These are phyloP conservation scores for Salvator merianae DNA, from an alignment of 2,113 vertebrate genomes.

Conservation along the genomic window DNA sequence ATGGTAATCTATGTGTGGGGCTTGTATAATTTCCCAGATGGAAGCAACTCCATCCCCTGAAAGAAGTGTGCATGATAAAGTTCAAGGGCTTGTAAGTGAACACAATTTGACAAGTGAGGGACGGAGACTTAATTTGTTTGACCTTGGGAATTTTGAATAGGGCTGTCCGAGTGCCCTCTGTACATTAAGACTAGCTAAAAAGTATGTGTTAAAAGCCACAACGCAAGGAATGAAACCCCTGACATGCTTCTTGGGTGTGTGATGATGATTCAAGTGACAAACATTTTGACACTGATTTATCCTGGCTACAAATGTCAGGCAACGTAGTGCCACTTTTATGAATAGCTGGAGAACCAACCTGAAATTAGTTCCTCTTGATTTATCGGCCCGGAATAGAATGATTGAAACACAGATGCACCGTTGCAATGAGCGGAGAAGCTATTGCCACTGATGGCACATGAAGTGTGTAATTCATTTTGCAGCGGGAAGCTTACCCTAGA, in stretches of 20 bases:
- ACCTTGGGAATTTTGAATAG: background rate
- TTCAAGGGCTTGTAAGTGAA: background rate
- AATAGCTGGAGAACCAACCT: constrained; percentile 9
- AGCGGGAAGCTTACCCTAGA: background rate
- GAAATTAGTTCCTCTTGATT: constrained; percentile 21
- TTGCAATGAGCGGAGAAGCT: background rate
- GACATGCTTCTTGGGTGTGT: background rate
- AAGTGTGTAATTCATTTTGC: constrained; percentile 13
- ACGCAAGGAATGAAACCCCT: background rate
- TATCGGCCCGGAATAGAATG: background rate
- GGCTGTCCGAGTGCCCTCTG: background rate
- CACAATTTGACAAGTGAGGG: background rate
- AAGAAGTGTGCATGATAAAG: background rate
- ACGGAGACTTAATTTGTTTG: background rate
- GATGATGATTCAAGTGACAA: background rate
- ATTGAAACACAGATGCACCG: constrained; percentile 11
- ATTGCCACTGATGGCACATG: background rate
- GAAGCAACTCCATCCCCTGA: background rate
- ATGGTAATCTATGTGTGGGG: too few species aligned
- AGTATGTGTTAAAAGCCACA: background rate
- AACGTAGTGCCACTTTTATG: background rate
- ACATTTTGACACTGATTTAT: constrained; percentile 16
- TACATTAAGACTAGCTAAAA: background rate
- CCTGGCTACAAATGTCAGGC: background rate
- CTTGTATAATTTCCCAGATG: too few species aligned